Base-by-base conservation (phyloP, 2,888 invertebrate genomes). In the Cyrtodaria siliqua region DNA sequence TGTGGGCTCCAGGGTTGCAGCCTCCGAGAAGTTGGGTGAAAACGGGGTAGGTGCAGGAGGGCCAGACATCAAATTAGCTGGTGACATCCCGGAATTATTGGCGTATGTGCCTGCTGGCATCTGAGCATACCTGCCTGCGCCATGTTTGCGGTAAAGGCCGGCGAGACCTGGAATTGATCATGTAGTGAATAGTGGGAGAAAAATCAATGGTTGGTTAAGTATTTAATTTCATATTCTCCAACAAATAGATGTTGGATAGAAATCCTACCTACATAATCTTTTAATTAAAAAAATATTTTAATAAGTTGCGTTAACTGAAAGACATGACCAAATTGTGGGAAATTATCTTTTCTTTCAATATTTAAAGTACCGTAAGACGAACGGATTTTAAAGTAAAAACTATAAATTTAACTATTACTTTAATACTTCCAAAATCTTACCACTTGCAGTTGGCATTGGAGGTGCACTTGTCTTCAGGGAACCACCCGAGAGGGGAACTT, bases 71-170 rank as follows among this genome's bases (percentile, higher is more conserved):
- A 79, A 63, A 49, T 61, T 57, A 38, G 78, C 71, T 26, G 69
- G 68, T 18, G 71, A 62, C 44, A 74, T 49, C 12, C 60, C 63
- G 4, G 6, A 4, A 27, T 57, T 38, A 26, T 40, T 53, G 8
- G 88, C 86, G 64, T 87, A 89, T 52, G 76, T 76, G 8, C 89
- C 90, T 56, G 83, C 57, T 49, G 91, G 91, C 75, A 90, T 89
- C 26, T 79, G 87, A 16, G 91, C 92, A 84, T 91, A 91, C 14
- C 87, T 79, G 18, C 62, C 49, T 12, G 80, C 57, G 2, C 80
- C 80, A 74, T 80, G 80, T 50, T 80, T 80, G 23, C 80, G 69
- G 47, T 80, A 80, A 18, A 80, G 55, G 33, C 71, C 63, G 18
- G 69, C 50, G 12, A 80, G 50, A 47, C 80, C 80, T 80, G 50